A percentile compares a stretch with the other conserved stretches of the same genome.
Conservation (phyloP, 2,888 invertebrate species). For the Sthenelais limicola region DNA sequence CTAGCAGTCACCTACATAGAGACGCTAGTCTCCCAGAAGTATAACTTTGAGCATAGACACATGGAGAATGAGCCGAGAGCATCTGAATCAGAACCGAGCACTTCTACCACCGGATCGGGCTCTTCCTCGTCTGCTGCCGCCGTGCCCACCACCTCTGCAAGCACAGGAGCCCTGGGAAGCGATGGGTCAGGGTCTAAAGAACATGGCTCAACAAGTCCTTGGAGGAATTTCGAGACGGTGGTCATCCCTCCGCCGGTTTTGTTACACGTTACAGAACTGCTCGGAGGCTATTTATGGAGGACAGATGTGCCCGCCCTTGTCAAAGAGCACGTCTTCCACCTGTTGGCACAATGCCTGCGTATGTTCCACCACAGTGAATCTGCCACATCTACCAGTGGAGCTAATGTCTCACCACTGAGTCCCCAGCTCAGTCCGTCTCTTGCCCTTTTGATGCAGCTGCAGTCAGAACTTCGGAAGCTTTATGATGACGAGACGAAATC, state of each 20-base stretch:
- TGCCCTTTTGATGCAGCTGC: conserved; percentile 62
- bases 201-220: conserved; percentile 50
- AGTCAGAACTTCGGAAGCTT: conserved; percentile 64
- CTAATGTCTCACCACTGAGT: conserved; percentile 48
- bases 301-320: conserved; percentile 67
- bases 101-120: no score
- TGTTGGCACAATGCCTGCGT: conserved; percentile 67
- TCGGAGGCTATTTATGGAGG: conserved; percentile 66
- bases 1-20: conserved; percentile 70
- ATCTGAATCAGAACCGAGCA: no score
- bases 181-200: conserved; percentile 41
- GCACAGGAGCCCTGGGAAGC: neutral
- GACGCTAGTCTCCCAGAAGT: conserved; percentile 64
- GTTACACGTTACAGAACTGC: conserved; percentile 64
- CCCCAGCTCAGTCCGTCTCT: conserved; percentile 60
- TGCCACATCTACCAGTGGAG: conserved; percentile 45
- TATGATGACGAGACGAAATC: conserved; percentile 67
- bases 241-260: conserved; percentile 64
- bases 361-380: conserved; percentile 63
- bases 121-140: neutral
- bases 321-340: conserved; percentile 69
- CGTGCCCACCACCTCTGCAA: neutral
- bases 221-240: conserved; percentile 64
- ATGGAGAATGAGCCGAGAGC: neutral
- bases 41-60: conserved; percentile 47